Conservation (phyloP, 1,140 invertebrate genomes). For the Micrasema longulum region DNA sequence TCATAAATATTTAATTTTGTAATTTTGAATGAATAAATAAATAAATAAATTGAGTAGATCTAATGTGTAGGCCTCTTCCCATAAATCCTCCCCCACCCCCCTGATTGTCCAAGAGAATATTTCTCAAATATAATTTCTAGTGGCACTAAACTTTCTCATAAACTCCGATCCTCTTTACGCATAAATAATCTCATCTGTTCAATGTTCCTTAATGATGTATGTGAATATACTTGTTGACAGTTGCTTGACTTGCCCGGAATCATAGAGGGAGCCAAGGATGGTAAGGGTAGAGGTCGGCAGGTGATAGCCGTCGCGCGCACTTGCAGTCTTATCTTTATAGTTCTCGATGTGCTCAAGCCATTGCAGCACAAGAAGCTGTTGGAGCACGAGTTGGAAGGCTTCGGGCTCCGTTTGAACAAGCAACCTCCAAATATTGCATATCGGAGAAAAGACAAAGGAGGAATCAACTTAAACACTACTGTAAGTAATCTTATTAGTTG, state of each 20-base stretch:
- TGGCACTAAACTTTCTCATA: too few relatives aligned
- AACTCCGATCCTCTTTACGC: too few relatives aligned
- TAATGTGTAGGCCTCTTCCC: too few relatives aligned
- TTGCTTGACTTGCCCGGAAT: constrained; percentile 98
- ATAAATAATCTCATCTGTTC: too few relatives aligned
- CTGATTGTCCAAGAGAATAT: too few relatives aligned
- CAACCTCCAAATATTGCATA: constrained; percentile 97
- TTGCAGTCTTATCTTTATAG: constrained; percentile 98
- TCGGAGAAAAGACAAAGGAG: constrained; percentile 97
- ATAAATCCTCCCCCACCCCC: too few relatives aligned
- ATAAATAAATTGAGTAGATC: too few relatives aligned
- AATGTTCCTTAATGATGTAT: too few relatives aligned
- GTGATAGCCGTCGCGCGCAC: constrained; percentile 98
- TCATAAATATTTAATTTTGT: too few relatives aligned
- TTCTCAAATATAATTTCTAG: too few relatives aligned
- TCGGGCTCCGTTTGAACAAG: constrained; percentile 97
- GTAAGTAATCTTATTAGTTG: constrained; percentile 56
- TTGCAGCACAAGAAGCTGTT: constrained; percentile 95
- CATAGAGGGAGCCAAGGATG: constrained; percentile 99
- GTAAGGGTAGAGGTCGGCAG: constrained; percentile 97
- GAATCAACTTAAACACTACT: constrained; percentile 64
- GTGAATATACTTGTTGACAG: constrained; percentile 66
- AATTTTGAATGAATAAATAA: too few relatives aligned
- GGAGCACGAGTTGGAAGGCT: constrained; percentile 99
- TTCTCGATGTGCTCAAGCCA: constrained; percentile 97